Base-by-base conservation (phyloP, 2,113 vertebrate species). In the Nanorana parkeri region DNA sequence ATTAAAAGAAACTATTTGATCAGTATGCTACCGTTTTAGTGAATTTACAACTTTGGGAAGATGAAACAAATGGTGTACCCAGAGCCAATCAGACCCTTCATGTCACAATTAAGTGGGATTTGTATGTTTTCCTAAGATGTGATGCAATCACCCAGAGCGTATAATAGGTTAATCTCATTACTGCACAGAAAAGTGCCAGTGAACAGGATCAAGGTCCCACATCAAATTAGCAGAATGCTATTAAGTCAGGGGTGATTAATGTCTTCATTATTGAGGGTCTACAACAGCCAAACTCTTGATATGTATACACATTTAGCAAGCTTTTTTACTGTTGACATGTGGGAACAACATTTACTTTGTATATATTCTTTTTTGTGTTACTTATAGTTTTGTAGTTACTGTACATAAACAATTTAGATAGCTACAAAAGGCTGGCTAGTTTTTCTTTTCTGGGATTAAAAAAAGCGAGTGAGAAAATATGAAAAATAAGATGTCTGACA, bases 161-260 rank as follows among this genome's bases (percentile, higher is more conserved):
- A 75, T 55, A 73, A 67, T 63, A 75, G 80, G 80, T 82, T 82
- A 82, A 82, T 82, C 71, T 60, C 51, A 75, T 82, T 75, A 82
- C 26, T 67, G 54, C 28, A 26, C 80, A 75, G 58, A 41, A 73
- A 82, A 82, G 55, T 71, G 47, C 51, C 61, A 73, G 8, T 75
- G 80, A 82, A 24, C 80, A 82, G 28, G 80, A 82, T 82, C 80
- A 82, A 82, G 80, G 71, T 11, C 24, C 63, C 55, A 36, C 71
- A 74, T 52, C 80, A 82, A 81, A 82, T 75, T 64, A 54, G 4
- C 80, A 82, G 68, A 82, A 82, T 82, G 63, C 51, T 74, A 58
- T 82, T 66, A 56, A 75, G 80, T 82, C 80, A 82, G 47, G 75
- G 80, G 63, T 82, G 73, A 82, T 82, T 82, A 82, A 82, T 75